Evolutionary conservation across 1,140 invertebrate genomes (phyloP).

Genomic region (Drosophila sulfurigaster): DNA sequence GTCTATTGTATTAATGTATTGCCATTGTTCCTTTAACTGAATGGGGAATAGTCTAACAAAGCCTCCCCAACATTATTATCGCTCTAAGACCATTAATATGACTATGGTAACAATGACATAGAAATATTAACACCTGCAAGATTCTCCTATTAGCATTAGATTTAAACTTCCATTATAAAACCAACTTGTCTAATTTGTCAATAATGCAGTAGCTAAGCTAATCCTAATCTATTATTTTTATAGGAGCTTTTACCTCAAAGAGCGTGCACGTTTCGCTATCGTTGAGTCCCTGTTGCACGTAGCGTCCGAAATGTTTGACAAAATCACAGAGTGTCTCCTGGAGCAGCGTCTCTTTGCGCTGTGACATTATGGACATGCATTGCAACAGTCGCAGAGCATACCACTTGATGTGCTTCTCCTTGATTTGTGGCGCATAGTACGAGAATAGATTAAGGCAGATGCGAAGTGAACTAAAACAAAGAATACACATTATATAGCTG

Average conservation of each 20-base stretch:
- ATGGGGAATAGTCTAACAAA: too few relatives aligned
- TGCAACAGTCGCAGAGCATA: constrained; percentile 91
- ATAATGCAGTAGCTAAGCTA: too few relatives aligned
- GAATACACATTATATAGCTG: not conserved
- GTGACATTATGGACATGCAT: constrained; percentile 89
- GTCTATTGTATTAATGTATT: too few relatives aligned
- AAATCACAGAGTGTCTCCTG: constrained; percentile 90
- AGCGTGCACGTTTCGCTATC: constrained; percentile 88
- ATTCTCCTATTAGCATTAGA: too few relatives aligned
- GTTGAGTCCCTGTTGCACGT: constrained; percentile 90
- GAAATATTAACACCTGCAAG: too few relatives aligned
- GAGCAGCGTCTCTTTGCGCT: constrained; percentile 90
- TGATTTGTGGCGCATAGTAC: constrained; percentile 88
- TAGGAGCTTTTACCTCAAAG: constrained; percentile 83
- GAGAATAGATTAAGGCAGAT: constrained; percentile 92
- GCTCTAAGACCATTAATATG: too few relatives aligned
- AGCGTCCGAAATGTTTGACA: constrained; percentile 89
- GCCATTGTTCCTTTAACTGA: too few relatives aligned
- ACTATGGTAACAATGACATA: too few relatives aligned
- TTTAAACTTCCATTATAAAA: too few relatives aligned
- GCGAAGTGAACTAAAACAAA: constrained; percentile 87
- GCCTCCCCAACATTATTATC: too few relatives aligned
- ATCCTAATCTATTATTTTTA: too few relatives aligned
- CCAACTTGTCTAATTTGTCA: too few relatives aligned
- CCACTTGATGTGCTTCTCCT: constrained; percentile 91